Conservation (phyloP, 1,140 invertebrate genomes). For the Rhyzopertha dominica region DNA sequence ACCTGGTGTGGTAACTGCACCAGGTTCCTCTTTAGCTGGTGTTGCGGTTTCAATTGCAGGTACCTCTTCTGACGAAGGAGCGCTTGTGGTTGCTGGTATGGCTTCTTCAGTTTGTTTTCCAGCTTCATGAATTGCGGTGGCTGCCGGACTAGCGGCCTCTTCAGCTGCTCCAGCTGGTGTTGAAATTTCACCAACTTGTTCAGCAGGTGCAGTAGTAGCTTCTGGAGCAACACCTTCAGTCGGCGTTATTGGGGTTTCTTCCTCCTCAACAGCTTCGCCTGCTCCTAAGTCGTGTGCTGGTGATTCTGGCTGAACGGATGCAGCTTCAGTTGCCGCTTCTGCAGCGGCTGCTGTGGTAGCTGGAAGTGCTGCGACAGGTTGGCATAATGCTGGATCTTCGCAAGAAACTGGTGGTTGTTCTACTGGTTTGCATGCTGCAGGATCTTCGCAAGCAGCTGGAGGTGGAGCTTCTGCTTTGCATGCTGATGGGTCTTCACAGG, state of each 20-base stretch:
- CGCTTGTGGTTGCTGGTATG: slow-evolving; percentile 5
- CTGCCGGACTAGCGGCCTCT: no score
- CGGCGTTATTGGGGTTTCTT: slow-evolving; percentile 2
- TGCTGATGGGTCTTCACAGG: no score
- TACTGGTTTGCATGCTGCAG: background rate
- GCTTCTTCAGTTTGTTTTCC: background rate
- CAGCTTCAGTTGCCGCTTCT: background rate
- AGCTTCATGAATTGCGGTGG: slow-evolving; percentile 5
- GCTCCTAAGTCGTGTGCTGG: background rate
- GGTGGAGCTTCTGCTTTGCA: slow-evolving; percentile 9
- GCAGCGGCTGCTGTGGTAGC: background rate
- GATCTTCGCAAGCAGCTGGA: slow-evolving; percentile 8
- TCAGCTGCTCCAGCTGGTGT: slow-evolving; percentile 11
- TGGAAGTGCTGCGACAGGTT: background rate
- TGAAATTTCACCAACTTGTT: slow-evolving; percentile 8
- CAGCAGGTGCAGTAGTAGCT: slow-evolving; percentile 14
- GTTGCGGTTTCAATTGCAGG: slow-evolving; percentile 5
- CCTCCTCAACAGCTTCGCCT: no score
- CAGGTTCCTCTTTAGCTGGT: background rate
- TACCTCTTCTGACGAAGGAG: slow-evolving; percentile 12
- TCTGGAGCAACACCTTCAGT: slow-evolving; percentile 22
- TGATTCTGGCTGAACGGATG: background rate
- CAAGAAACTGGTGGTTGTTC: slow-evolving; percentile 1
- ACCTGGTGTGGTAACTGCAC: slow-evolving; percentile 8
- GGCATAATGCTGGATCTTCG: slow-evolving; percentile 5